Evolutionary conservation across 2,888 invertebrate genomes (phyloP), one percentile per base, ranked within the genome.

Genomic region (Parelbella ahira): DNA sequence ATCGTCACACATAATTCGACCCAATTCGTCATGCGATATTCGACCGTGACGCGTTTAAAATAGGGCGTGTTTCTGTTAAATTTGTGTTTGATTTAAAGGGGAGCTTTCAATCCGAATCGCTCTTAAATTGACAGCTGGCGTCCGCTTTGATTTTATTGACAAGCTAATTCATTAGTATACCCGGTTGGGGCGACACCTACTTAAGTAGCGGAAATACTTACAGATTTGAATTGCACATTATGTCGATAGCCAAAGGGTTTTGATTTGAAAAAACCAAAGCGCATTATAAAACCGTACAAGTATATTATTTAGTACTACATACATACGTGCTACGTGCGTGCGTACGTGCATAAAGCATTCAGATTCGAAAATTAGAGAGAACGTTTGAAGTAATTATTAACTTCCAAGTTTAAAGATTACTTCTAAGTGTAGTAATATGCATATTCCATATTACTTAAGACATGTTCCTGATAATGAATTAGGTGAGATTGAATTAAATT

Each of bases 111-210:
- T 63, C 64, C 62, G 59, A 64, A 64, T 71, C 67, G 67, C 67
- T 72, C 51, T 55, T 69, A 60, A 74, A 68, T 75, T 77, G 78
- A 76, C 78, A 78, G 72, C 70, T 75, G 74, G 70, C 67, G 68
- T 68, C 62, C 65, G 67, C 75, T 78, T 78, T 75, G 68, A 72
- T 73, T 74, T 69, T 69, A 76, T 75, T 76, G 76, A 79, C 68
- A 63, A 67, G 64, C 60, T 79, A 77, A 79, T 79, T 78, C 70
- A 77, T 77, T 73, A 68, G 64, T 59, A 56, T 53, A 57, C 54
- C 54, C 54, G 44, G 63, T 56, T 54, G 61, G 66, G 61, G 61
- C 53, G 49, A 49, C 50, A 47, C 42, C 47, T 45, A 19, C 34
- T 24, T 48, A 47, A 43, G 33, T 39, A 30, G 24, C 18, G 30